Evolutionary conservation across 2,797 vertebrate genomes (phyloP), one percentile per base, ranked within the genome.

Genomic region (Eidolon dupreanum): DNA sequence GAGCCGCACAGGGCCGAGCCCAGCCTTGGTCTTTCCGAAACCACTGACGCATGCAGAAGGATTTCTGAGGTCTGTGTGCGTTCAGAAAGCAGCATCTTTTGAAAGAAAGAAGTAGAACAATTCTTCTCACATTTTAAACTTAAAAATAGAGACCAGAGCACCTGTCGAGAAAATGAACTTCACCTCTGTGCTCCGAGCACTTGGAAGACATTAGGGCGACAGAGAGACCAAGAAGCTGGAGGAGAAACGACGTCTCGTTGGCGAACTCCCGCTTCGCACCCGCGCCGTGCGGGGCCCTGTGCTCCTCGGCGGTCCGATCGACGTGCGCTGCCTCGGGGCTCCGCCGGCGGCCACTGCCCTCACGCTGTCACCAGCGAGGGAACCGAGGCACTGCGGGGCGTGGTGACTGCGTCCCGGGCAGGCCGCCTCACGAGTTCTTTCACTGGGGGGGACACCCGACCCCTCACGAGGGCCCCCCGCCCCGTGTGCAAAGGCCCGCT

Each of bases 1-100:
- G 4, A 43, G n/a, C 38, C 5, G 5, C 1, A 0, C 9, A 0
- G 9, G 5, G 43, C 51, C 65, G 15, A 43, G 33, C 19, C 0
- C 17, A 33, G 3, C 7, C 31, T 41, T 51, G 26, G 84, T 46
- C 63, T 90, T 26, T 68, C 3, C 31, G 26, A 66, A 85, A n/a
- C 66, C 11, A n/a, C 26, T 8, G 49, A 19, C 43, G 79, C 33
- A 17, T 2, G 0, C 8, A 46, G 71, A 61, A 81, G 22, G 2
- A 3, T 6, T 4, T 26, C 28, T 66, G 71, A 75, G 10, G 8
- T 55, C 31, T 78, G 1, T 5, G 43, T 8, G 16, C 20, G 61
- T 53, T 82, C 82, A 66, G 41, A 78, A 53, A 82, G 8, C 43
- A 55, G 1, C 63, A 7, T 41, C 55, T 81, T 77, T 85, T 26